Percentiles rank a stretch among this genome's conserved stretches.
Evolutionary conservation across 1,140 invertebrate genomes (phyloP).

Genomic region (Gonioctena quinquepunctata): DNA sequence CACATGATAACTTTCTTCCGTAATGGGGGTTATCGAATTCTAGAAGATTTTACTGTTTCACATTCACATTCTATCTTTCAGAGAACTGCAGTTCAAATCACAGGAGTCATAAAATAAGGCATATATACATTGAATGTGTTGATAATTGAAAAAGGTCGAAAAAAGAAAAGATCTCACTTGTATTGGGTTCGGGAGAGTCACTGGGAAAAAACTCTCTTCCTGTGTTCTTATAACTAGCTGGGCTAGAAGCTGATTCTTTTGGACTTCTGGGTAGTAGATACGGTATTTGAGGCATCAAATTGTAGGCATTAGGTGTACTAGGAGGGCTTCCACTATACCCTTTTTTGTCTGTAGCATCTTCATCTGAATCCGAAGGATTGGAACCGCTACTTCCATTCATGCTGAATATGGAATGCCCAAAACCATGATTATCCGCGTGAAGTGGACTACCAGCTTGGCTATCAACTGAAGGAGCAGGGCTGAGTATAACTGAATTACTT

Average conservation of each 20-base stretch:
- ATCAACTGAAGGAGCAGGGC: slow-evolving; percentile 85
- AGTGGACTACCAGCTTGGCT: slow-evolving; percentile 83
- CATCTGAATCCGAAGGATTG: slow-evolving; percentile 77
- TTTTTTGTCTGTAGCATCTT: slow-evolving; percentile 61
- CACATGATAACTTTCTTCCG: no score
- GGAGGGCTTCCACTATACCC: slow-evolving; percentile 62
- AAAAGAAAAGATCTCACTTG: slow-evolving; percentile 73
- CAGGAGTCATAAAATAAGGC: no score
- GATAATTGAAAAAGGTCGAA: no score
- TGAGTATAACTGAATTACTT: slow-evolving; percentile 83
- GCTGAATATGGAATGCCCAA: slow-evolving; percentile 54
- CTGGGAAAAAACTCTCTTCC: slow-evolving; percentile 73
- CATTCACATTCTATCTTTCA: no score
- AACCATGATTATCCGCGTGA: slow-evolving; percentile 62
- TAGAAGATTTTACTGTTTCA: no score
- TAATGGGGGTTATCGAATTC: no score
- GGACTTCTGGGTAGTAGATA: slow-evolving; percentile 57
- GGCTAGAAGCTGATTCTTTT: slow-evolving; percentile 56
- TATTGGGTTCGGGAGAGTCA: slow-evolving; percentile 78
- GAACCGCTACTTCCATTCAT: slow-evolving; percentile 53
- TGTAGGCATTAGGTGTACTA: slow-evolving; percentile 63
- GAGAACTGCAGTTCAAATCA: no score
- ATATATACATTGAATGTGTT: no score
- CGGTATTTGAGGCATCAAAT: slow-evolving; percentile 55
- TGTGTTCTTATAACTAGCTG: slow-evolving; percentile 56